Base-by-base conservation (phyloP, 2,797 vertebrate species). In the Anableps anableps region DNA sequence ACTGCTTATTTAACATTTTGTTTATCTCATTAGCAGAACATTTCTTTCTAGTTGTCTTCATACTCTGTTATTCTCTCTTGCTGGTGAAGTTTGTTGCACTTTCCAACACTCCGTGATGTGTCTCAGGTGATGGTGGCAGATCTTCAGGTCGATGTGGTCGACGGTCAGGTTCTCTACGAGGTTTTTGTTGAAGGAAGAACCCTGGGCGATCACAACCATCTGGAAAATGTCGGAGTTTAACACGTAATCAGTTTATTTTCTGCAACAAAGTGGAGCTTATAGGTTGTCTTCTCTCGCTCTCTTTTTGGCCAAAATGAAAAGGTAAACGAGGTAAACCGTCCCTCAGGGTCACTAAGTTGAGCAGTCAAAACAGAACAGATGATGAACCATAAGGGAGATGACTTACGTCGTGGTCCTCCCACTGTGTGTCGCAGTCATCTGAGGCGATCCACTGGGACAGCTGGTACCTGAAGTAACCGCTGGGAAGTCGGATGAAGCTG, bases 61-160 rank as follows among this genome's bases (percentile, higher is more conserved):
- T 4, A 13, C 13, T 58, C 55, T 5, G 11, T 29, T 47, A 11
- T 47, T 14, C 11, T 47, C 45, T 47, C 9, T n/a, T 47, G 9
- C 11, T 29, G n/a, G 23, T 29, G n/a, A 58, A 16, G 55, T 16
- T 58, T 16, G 55, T 58, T 58, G 29, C n/a, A 31, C 70, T 26
- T 1, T 5, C 43, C 19, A 19, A 48, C 70, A 72, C 2, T 48
- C 29, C 21, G 43, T 72, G 3, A 3, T 3, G 70, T 72, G 43
- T 16, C 5, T 45, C 70, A 72, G 70, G n/a, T 29, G n/a, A 19
- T 47, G 26, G 3, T 19, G 13, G 43, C 70, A 72, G 43, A 3
- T 48, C 43, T 72, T 72, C 70, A 72, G 43, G 70, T 72, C 70
- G 43, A 72, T 48, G 70, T 19, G 45, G 11, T 72, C 43, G 70